Evolutionary conservation across 2,113 vertebrate genomes (phyloP).

Genomic region (Thermophis baileyi): DNA sequence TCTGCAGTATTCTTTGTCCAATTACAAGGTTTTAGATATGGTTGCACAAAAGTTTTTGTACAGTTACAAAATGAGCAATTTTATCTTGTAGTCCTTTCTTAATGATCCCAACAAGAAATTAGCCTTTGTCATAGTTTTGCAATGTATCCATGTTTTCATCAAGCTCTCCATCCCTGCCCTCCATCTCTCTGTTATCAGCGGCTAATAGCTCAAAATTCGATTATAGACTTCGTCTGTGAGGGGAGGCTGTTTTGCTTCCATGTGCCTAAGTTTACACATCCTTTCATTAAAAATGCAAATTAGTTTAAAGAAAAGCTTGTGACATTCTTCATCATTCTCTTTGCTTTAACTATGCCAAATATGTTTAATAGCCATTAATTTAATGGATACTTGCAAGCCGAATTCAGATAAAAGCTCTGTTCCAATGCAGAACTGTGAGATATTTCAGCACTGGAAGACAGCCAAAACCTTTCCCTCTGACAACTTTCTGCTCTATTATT

Average conservation of each 20-base stretch:
- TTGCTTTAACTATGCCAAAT: background rate
- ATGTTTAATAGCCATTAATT: background rate
- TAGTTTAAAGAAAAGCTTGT: background rate
- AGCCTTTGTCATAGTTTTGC: background rate
- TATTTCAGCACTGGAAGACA: background rate
- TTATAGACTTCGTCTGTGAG: background rate
- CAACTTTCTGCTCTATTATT: background rate
- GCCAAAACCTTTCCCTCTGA: background rate
- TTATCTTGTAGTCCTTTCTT: background rate
- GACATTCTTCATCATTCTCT: background rate
- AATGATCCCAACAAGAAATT: background rate
- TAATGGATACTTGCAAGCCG: background rate
- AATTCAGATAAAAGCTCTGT: background rate
- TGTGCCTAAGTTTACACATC: background rate
- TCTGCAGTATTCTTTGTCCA: background rate
- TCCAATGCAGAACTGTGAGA: background rate
- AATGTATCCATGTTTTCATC: background rate
- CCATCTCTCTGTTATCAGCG: background rate
- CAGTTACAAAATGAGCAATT: background rate
- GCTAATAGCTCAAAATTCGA: background rate
- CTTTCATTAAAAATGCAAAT: background rate
- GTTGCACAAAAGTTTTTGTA: background rate
- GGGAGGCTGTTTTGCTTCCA: background rate
- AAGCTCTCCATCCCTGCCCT: background rate
- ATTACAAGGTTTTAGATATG: background rate